Evolutionary conservation across 2,797 vertebrate species (phyloP).

Genomic region (Microhierax caerulescens): DNA sequence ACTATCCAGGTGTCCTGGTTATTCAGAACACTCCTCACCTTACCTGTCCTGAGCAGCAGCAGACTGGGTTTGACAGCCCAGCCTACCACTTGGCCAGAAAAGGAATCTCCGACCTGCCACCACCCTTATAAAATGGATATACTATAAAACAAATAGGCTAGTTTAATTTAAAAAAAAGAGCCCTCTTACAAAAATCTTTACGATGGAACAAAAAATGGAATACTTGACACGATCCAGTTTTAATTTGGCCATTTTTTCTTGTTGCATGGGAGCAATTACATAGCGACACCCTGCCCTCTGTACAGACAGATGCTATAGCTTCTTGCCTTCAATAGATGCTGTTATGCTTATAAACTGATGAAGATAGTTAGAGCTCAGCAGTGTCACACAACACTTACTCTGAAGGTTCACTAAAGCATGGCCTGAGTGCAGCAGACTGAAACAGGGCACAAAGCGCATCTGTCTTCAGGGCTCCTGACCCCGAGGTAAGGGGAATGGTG

Average conservation of each 20-base stretch:
- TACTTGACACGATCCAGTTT: neutral
- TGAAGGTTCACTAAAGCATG: neutral
- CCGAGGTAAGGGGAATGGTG: neutral
- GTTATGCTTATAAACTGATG: neutral
- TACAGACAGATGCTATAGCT: neutral
- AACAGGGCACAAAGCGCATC: fast-evolving
- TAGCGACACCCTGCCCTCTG: neutral
- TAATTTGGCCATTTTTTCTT: neutral
- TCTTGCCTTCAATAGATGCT: neutral
- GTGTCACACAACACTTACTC: neutral
- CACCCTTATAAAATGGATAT: neutral
- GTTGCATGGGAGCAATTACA: neutral
- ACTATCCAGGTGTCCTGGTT: neutral
- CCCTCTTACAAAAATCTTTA: neutral
- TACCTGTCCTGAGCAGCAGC: neutral
- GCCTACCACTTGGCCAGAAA: neutral
- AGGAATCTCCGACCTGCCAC: neutral
- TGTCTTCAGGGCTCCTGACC: neutral
- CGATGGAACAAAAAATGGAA: neutral
- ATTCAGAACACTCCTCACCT: neutral
- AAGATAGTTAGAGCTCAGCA: neutral
- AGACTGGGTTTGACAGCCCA: neutral
- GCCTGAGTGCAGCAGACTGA: neutral
- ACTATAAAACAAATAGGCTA: neutral
- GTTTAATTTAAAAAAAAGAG: neutral